Percentiles rank a stretch among this genome's conserved stretches.
Conservation (phyloP, 2,888 invertebrate species). For the Diploptera punctata region DNA sequence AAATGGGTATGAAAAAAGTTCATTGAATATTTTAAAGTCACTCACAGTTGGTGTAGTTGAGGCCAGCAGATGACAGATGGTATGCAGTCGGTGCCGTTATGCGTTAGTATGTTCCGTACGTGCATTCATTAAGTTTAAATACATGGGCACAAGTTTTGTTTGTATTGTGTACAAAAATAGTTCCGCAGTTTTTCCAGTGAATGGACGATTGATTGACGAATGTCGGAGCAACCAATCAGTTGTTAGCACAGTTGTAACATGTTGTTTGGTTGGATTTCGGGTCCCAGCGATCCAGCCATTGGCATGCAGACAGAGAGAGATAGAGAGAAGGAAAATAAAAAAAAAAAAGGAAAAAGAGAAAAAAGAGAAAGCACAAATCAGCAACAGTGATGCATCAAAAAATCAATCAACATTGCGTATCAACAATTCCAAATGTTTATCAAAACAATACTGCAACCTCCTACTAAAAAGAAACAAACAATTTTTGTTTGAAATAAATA, state of each 20-base stretch:
- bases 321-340: constrained; percentile 61
- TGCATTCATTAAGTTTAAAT: constrained; percentile 6
- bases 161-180: constrained; percentile 9
- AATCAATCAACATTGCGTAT: constrained; percentile 19
- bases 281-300: constrained; percentile 49
- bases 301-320: constrained; percentile 63
- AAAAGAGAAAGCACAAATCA: constrained; percentile 31
- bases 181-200: constrained; percentile 15
- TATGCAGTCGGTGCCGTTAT: neutral
- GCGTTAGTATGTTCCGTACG: constrained; percentile 1
- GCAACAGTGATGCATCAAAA: constrained; percentile 32
- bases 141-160: constrained; percentile 3
- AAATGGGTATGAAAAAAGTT: constrained; percentile 14
- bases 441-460: constrained; percentile 32
- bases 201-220: constrained; percentile 19
- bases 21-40: constrained; percentile 35
- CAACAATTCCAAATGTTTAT: constrained; percentile 27
- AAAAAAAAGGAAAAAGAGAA: constrained; percentile 61
- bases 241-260: constrained; percentile 23
- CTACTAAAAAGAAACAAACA: constrained; percentile 45
- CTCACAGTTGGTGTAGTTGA: constrained; percentile 37
- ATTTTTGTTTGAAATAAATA: constrained; percentile 33
- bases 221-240: constrained; percentile 20
- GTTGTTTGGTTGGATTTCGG: constrained; percentile 23
- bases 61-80: constrained; percentile 23